Evolutionary conservation across 64 coral and sea anemone genomes (phyloP), one percentile per base, ranked within the genome.

Genomic region (Dendrophyllia cribrosa): DNA sequence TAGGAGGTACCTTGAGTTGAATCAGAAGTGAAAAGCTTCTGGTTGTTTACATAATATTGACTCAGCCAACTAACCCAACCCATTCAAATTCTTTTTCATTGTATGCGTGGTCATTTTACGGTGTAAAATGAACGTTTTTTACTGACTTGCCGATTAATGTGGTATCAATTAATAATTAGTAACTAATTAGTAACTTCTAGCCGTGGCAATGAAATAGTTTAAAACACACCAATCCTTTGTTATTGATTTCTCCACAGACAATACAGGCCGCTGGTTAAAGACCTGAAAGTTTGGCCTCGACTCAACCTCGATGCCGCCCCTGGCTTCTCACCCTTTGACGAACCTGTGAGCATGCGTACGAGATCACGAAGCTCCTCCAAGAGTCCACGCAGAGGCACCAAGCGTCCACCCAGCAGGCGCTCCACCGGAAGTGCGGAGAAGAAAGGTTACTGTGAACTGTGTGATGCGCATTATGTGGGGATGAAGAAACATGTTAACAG

Each of bases 381-480:
- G 70, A 94, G 92, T 63, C 69, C 92, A 47, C 78, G 58, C 43
- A 78, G 48, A 52, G 34, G 23, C 12, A 19, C n/a, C 21, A 74
- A 70, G 55, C 49, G 74, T 4, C 24, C 49, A 3, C 63, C 52
- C 45, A 84, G 64, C 46, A 72, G 20, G 60, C 60, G 26, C 44
- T 61, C 77, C 25, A 53, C 83, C 9, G 82, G 19, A 10, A 89
- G 88, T 43, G 55, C 64, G 70, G 79, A 68, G 20, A 93, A 94
- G 73, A 87, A 88, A 20, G 86, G 92, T 9, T 94, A 89, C 77
- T 94, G 92, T 74, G 92, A 94, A 67, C 86, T 88, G 17, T 94
- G 92, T 67, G 86, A 89, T 22, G 6, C 50, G 4, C 51, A 64
- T 48, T 94, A 94, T 48, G 24, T 14, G 22, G 81, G 46, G 19